These are phyloP conservation scores for Papilio aristodemus DNA, from an alignment of 1,140 invertebrate species.

Conservation along the genomic window DNA sequence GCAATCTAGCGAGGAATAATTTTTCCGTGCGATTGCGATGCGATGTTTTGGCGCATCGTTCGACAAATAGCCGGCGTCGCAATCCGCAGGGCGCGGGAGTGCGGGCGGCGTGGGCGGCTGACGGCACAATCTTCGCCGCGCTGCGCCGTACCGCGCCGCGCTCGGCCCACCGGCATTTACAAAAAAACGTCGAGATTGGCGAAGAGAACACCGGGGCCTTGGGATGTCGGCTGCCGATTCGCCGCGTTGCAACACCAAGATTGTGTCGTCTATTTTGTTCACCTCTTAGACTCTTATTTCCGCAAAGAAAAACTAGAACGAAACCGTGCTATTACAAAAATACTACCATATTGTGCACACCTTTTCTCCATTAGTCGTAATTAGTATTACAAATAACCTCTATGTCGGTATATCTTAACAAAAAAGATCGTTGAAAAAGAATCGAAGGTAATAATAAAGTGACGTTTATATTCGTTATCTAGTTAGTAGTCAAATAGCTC, in stretches of 20 bases:
- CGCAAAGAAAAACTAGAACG: constrained; percentile 64
- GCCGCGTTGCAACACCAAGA: constrained; percentile 75
- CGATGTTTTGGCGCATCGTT: constrained; percentile 78
- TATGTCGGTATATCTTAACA: neutral
- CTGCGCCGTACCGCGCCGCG: constrained; percentile 33
- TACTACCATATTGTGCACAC: constrained; percentile 50
- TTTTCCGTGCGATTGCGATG: constrained; percentile 75
- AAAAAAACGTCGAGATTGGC: constrained; percentile 78
- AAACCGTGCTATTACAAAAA: constrained; percentile 67
- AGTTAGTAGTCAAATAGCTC: constrained; percentile 76
- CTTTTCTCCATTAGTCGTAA: constrained; percentile 34
- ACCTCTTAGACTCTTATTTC: constrained; percentile 76
- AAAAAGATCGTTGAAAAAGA: constrained; percentile 40
- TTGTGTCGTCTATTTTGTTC: constrained; percentile 75
- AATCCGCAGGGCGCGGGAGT: constrained; percentile 59
- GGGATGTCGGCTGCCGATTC: constrained; percentile 66
- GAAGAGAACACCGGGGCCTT: constrained; percentile 59
- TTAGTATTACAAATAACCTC: neutral
- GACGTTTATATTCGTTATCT: constrained; percentile 63
- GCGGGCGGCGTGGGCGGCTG: constrained; percentile 64
- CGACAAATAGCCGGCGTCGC: constrained; percentile 73
- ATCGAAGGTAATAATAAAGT: constrained; percentile 42
- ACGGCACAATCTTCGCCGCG: constrained; percentile 66
- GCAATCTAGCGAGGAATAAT: constrained; percentile 71
- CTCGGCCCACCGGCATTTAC: constrained; percentile 52